Conservation (phyloP, 2,113 vertebrate genomes). For the Trinectes maculatus region DNA sequence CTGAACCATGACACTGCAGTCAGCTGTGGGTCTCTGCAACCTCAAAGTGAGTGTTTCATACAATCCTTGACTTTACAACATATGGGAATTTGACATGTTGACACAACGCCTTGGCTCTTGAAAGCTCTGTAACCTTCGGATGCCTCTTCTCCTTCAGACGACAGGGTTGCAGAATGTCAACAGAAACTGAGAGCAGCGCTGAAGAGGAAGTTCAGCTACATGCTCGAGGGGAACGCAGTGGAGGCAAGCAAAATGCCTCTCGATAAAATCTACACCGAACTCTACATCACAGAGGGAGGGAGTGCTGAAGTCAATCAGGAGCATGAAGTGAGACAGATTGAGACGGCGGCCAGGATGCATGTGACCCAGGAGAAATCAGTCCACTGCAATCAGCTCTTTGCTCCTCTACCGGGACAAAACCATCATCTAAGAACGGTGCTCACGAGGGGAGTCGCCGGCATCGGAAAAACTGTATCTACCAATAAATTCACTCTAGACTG, state of each 20-base stretch:
- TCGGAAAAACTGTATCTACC: slow-evolving; percentile 66
- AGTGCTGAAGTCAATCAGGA: slow-evolving; percentile 51
- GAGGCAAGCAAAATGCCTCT: slow-evolving; percentile 44
- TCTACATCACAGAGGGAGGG: slow-evolving; percentile 68
- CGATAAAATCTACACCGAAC: slow-evolving; percentile 72
- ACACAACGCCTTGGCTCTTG: not conserved
- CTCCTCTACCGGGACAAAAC: slow-evolving; percentile 3
- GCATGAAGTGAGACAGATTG: slow-evolving; percentile 69
- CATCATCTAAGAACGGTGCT: slow-evolving; percentile 51
- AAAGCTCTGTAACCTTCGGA: not conserved
- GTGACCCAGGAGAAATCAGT: slow-evolving; percentile 55
- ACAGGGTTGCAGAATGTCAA: slow-evolving; percentile 29
- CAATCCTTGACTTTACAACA: not conserved
- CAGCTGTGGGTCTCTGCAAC: not conserved
- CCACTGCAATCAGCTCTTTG: slow-evolving; percentile 62
- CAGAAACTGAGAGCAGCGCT: slow-evolving; percentile 48
- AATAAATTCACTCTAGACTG: slow-evolving; percentile 73
- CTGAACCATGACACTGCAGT: not conserved
- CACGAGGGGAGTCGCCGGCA: slow-evolving; percentile 72
- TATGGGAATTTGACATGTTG: not conserved
- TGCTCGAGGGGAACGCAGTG: slow-evolving; percentile 14
- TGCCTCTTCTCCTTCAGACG: slow-evolving; percentile 29
- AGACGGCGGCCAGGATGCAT: slow-evolving; percentile 35
- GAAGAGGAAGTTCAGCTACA: slow-evolving; percentile 52
- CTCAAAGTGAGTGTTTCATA: slow-evolving; percentile 34